phyloP scores from a whole-genome alignment of 2,113 vertebrate genomes.

The Diadophis punctatus region DNA sequence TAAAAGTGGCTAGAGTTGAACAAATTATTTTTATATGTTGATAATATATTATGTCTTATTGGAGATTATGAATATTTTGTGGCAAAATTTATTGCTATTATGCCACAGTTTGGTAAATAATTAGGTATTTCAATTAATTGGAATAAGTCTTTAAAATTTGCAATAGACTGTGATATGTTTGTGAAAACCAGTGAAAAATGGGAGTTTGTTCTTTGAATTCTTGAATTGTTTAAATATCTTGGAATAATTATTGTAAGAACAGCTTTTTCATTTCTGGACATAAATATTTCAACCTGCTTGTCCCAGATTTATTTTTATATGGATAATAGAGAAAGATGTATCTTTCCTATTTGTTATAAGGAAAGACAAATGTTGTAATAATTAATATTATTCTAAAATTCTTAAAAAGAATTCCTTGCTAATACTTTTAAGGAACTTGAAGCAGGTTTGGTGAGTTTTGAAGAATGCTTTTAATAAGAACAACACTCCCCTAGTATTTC shows the following conservation, averaged over 20 bases:
- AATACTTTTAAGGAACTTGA: not conserved
- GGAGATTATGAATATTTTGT: not conserved
- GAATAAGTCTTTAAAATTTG: not conserved
- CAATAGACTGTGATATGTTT: not conserved
- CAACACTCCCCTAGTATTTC: not conserved
- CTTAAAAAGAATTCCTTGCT: not conserved
- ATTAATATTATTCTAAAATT: not conserved
- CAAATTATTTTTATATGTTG: not conserved
- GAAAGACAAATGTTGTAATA: not conserved
- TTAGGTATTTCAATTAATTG: not conserved
- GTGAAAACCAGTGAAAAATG: not conserved
- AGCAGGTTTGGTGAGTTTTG: not conserved
- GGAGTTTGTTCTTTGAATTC: not conserved
- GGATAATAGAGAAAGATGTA: not conserved
- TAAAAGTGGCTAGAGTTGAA: not conserved
- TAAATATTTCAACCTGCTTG: not conserved
- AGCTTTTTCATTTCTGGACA: not conserved
- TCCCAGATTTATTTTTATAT: not conserved
- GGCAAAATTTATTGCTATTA: not conserved
- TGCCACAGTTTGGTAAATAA: not conserved
- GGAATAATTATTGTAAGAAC: not conserved
- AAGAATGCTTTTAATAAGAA: not conserved
- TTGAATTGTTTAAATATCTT: not conserved
- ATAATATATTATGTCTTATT: not conserved
- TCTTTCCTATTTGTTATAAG: not conserved